A percentile compares a stretch with the other conserved stretches of the same genome.
These are phyloP conservation scores for Chaitophorus viminalis DNA, from an alignment of 2,888 invertebrate genomes.

Conservation along the genomic window DNA sequence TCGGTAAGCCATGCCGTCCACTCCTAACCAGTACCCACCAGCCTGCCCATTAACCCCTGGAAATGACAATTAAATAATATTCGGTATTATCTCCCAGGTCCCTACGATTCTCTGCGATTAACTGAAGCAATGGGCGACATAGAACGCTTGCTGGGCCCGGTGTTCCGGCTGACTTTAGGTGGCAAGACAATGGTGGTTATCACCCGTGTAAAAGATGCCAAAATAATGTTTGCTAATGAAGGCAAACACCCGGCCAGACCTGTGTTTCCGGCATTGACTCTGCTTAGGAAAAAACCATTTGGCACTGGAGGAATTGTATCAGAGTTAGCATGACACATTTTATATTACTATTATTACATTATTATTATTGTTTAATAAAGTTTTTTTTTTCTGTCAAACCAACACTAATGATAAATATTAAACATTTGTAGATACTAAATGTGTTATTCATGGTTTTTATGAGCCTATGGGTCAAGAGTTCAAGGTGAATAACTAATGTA, in stretches of 20 bases:
- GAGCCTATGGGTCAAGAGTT: conserved; percentile 13
- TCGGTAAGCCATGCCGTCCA: conserved; percentile 28
- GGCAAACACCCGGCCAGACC: conserved; percentile 70
- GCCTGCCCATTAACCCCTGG: too few species aligned
- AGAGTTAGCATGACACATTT: conserved; percentile 66
- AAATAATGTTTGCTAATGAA: conserved; percentile 69
- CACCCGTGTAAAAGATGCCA: conserved; percentile 70
- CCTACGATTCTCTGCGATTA: conserved; percentile 67
- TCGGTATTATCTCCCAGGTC: conserved; percentile 65
- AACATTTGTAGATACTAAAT: neutral
- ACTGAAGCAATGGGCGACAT: conserved; percentile 69
- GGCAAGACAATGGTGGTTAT: conserved; percentile 69
- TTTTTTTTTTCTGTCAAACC: neutral
- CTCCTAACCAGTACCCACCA: neutral
- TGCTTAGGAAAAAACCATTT: conserved; percentile 69
- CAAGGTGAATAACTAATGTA: conserved; percentile 45
- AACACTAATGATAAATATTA: neutral
- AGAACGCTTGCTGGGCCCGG: conserved; percentile 69
- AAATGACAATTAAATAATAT: too few species aligned
- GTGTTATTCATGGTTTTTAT: conserved; percentile 14
- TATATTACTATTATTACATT: neutral
- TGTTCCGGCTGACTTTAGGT: conserved; percentile 69
- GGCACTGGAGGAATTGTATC: conserved; percentile 71
- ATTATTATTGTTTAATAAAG: neutral
- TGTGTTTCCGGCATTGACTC: conserved; percentile 70